Evolutionary conservation across 2,888 invertebrate genomes (phyloP).

Genomic region (Tetragonula carbonaria): DNA sequence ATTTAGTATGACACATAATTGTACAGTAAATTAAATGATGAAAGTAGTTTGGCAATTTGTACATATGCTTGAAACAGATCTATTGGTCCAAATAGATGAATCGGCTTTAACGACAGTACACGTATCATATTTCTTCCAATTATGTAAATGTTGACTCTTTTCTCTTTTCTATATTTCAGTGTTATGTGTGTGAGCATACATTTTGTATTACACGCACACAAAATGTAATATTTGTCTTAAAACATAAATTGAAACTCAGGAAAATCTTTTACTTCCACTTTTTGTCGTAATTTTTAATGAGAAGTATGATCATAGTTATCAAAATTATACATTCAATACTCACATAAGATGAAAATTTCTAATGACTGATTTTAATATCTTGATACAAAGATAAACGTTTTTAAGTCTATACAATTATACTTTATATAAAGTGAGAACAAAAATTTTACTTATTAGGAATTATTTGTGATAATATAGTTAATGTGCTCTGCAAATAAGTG

Average conservation of each 20-base stretch:
- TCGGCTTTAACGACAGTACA: neutral
- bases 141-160: conserved; percentile 12
- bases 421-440: conserved; percentile 24
- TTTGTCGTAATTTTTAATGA: conserved; percentile 9
- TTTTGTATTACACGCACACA: neutral
- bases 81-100: conserved; percentile 21
- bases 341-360: conserved; percentile 22
- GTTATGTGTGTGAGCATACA: neutral
- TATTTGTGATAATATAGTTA: conserved; percentile 23
- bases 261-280: conserved; percentile 24
- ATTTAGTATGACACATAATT: neutral
- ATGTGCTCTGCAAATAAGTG: conserved; percentile 1
- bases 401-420: conserved; percentile 45
- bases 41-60: neutral
- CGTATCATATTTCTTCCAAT: neutral
- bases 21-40: neutral
- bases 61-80: neutral
- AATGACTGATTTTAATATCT: conserved; percentile 48
- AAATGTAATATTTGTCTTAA: conserved; percentile 12
- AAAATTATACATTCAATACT: conserved; percentile 5
- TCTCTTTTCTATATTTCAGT: conserved; percentile 3
- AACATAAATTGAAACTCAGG: conserved; percentile 34
- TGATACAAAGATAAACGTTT: conserved; percentile 41
- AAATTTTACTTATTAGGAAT: conserved; percentile 26
- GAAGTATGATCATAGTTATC: conserved; percentile 3